A percentile compares a stretch with the other conserved stretches of the same genome.
Evolutionary conservation across 2,113 vertebrate genomes (phyloP).

Genomic region (Theristicus caerulescens): DNA sequence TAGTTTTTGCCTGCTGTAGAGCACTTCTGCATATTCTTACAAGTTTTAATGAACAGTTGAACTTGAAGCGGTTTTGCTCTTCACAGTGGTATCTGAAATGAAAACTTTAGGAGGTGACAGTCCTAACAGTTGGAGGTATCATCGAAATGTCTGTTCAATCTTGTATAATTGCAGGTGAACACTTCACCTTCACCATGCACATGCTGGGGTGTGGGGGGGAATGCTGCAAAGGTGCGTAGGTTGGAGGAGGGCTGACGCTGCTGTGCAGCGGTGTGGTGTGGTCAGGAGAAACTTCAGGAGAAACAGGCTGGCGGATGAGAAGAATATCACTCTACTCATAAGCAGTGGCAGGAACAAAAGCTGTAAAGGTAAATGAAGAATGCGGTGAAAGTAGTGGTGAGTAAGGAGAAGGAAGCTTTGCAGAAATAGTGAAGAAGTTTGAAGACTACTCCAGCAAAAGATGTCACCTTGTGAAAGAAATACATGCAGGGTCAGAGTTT

Average conservation of each 20-base stretch:
- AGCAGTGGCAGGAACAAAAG: background rate
- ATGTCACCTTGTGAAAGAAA: background rate
- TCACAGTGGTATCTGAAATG: background rate
- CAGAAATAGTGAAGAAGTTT: background rate
- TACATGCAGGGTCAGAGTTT: background rate
- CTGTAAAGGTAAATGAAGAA: background rate
- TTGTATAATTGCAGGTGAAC: background rate
- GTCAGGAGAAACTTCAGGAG: background rate
- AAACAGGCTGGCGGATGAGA: background rate
- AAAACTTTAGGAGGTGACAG: background rate
- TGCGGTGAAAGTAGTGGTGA: background rate
- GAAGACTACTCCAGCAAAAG: background rate
- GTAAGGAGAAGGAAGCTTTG: background rate
- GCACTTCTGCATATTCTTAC: background rate
- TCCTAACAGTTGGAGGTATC: background rate
- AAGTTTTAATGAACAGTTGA: background rate
- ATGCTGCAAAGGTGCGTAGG: background rate
- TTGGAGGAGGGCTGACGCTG: background rate
- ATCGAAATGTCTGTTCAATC: fast-evolving
- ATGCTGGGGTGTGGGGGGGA: background rate
- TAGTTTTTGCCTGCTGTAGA: background rate
- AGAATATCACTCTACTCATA: background rate
- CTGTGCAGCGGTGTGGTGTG: fast-evolving
- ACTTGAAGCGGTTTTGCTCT: background rate
- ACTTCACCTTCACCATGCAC: fast-evolving